Evolutionary conservation across 64 coral and sea anemone genomes (phyloP), one percentile per base, ranked within the genome.

Genomic region (Stylophora pistillata): DNA sequence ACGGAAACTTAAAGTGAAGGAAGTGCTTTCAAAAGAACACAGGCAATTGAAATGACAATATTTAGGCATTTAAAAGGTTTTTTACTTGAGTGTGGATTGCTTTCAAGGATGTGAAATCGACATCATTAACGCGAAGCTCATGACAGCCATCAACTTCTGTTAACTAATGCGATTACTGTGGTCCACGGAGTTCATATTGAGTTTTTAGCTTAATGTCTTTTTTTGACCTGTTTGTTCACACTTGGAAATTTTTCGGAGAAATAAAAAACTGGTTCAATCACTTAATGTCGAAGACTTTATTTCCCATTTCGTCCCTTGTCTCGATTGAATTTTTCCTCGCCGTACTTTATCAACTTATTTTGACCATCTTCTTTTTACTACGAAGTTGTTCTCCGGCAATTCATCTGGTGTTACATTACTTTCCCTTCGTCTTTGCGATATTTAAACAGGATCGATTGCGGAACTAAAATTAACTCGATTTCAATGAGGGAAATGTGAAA

Each of bases 11-110:
- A 90, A 75, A 82, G 95, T 66, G 88, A 90, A 86, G 81, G 81
- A 92, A 86, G 86, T 97, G 91, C 79, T 88, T 88, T 82, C 70
- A 87, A 89, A 91, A 84, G 86, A 85, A 84, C 94, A 71, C 41
- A 76, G 86, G 87, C 88, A 96, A 96, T 96, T 92, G 88, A 90
- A 91, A 87, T 96, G 82, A 97, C 82, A 97, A 97, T 90, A 93
- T 97, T 97, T 75, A 73, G 83, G 55, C 82, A 87, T 97, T 97
- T 85, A 93, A 93, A 89, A 85, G 91, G 94, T 89, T 90, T 47
- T 86, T 93, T 79, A 88, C 86, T 69, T 53, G 76, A 92, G 87
- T 90, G 85, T 90, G 91, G 91, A 97, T 93, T 97, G 69, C 91
- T 97, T 89, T 97, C 95, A 93, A 93, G 88, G 87, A 97, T 87